Conservation (phyloP, 2,888 invertebrate species). For the Drosophila falleni region DNA sequence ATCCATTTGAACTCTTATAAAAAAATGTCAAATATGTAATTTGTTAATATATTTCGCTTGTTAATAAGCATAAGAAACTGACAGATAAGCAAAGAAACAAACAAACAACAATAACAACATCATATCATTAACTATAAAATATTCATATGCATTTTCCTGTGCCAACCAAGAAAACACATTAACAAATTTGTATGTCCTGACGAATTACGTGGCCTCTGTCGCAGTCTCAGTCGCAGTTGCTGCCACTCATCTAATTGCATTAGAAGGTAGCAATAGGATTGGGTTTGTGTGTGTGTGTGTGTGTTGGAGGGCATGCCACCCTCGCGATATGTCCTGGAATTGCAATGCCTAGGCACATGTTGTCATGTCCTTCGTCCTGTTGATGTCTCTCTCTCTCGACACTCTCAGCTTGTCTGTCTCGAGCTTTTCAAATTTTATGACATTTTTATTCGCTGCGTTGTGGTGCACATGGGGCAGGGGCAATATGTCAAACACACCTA, state of each 20-base stretch:
- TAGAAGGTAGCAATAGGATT: slow-evolving; percentile 38
- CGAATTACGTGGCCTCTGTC: slow-evolving; percentile 42
- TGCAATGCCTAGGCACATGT: slow-evolving; percentile 71
- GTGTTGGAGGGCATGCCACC: slow-evolving; percentile 35
- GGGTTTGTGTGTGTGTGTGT: slow-evolving; percentile 6
- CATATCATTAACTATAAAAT: slow-evolving; percentile 70
- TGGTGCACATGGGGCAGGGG: slow-evolving; percentile 1
- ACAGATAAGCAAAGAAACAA: slow-evolving; percentile 28
- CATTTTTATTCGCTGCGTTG: slow-evolving; percentile 72
- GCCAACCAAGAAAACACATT: slow-evolving; percentile 67
- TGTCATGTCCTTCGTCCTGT: slow-evolving; percentile 45
- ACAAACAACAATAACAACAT: slow-evolving; percentile 5
- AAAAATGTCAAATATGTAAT: slow-evolving; percentile 43
- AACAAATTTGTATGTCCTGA: slow-evolving; percentile 66
- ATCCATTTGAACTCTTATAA: slow-evolving; percentile 4
- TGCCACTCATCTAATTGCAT: slow-evolving; percentile 73
- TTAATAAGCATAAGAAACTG: slow-evolving; percentile 39
- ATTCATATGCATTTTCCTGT: slow-evolving; percentile 69
- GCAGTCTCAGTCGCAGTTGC: slow-evolving; percentile 21
- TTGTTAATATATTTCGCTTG: slow-evolving; percentile 41
- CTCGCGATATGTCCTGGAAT: slow-evolving; percentile 52
- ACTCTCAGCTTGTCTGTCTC: slow-evolving; percentile 56
- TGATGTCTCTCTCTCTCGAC: slow-evolving; percentile 13
- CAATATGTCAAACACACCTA: slow-evolving; percentile 62
- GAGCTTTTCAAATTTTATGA: slow-evolving; percentile 80